Evolutionary conservation across 2,888 invertebrate genomes (phyloP), one percentile per base, ranked within the genome.

Genomic region (Eremobia ochroleuca): DNA sequence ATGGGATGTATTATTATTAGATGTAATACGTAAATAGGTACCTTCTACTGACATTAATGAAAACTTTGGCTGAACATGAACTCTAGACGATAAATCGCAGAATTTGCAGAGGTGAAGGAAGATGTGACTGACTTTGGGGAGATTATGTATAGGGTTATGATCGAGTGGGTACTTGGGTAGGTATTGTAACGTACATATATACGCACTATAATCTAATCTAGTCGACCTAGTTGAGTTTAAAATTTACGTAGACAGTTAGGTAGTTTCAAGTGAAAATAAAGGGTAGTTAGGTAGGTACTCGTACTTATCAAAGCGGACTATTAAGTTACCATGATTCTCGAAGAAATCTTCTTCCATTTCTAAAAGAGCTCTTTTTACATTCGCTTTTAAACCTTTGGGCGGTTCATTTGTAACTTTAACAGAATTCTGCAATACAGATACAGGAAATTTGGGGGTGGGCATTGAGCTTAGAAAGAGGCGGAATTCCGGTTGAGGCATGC

Each of bases 321-420:
- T 40, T 40, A 37, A 58, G 25, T 11, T 18, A 46, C 98, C 96
- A 92, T 99, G 98, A 82, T 98, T 97, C 94, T 99, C 98, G 91
- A 99, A 99, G 93, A 98, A 98, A 72, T 98, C 98, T 68, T 97
- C 97, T 49, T 98, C 97, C 92, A 99, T 97, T 92, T 99, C 98
- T 68, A 97, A 97, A 82, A 99, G 97, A 0, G 99, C 98, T 89
- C 99, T 97, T 87, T 98, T 98, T 0, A 99, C 97, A 92, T 99
- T 99, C 13, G 99, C 98, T 89, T 98, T 98, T 4, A 99, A 96
- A 1, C 99, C 99, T 93, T 98, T 99, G 0, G 99, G 99, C 0
- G 99, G 99, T 93, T 99, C 99, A 93, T 99, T 99, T 0, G 99
- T 99, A 74, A 99, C 98, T 96, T 99, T 99, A 0, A 99, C 98